phyloP scores from a whole-genome alignment of 2,113 vertebrate species.

The Tragelaphus scriptus region DNA sequence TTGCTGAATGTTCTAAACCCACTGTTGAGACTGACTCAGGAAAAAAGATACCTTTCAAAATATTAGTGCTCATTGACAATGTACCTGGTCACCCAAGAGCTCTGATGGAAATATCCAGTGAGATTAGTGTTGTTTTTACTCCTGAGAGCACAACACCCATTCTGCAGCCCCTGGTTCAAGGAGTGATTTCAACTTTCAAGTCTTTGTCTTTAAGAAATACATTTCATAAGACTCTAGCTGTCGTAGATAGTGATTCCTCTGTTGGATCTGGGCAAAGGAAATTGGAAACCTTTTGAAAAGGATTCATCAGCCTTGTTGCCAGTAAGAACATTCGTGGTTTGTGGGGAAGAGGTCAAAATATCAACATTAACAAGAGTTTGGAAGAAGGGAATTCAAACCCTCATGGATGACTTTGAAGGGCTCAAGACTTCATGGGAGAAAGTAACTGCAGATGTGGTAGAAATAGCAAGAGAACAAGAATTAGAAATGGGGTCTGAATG shows the following conservation, averaged over 20 bases:
- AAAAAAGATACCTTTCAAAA: neutral
- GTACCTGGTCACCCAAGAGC: neutral
- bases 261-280: neutral
- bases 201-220: neutral
- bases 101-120: neutral
- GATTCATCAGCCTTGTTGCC: neutral
- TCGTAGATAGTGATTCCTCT: neutral
- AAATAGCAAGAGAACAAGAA: neutral
- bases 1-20: neutral
- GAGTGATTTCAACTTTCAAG: neutral
- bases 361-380: neutral
- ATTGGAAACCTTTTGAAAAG: neutral
- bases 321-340: neutral
- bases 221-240: neutral
- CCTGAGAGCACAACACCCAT: neutral
- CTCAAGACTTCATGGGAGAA: neutral
- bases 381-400: neutral
- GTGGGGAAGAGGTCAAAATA: neutral
- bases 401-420: neutral
- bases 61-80: neutral
- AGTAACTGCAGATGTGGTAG: neutral
- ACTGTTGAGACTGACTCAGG: neutral
- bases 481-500: neutral
- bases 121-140: neutral
- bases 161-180: neutral